These are phyloP conservation scores for Sorex araneus DNA, from an alignment of 2,113 vertebrate genomes.

Conservation along the genomic window DNA sequence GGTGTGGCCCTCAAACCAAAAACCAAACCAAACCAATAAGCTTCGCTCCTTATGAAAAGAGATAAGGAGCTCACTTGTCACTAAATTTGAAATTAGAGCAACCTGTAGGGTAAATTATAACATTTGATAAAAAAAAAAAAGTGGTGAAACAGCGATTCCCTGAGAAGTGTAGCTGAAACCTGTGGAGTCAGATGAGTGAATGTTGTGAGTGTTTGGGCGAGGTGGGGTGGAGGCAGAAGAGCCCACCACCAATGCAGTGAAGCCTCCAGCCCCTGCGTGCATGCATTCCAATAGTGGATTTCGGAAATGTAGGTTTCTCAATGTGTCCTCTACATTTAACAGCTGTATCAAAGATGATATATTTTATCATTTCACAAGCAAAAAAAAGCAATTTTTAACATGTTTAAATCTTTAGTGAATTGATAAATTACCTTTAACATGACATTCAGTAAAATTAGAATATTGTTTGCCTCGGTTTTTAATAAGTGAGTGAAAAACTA, in stretches of 20 bases:
- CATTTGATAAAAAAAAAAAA: neutral
- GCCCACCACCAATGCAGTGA: no score
- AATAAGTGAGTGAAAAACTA: neutral
- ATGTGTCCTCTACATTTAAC: neutral
- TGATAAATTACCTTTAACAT: neutral
- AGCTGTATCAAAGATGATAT: neutral
- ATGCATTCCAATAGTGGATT: neutral
- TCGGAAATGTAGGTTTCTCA: neutral
- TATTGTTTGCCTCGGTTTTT: neutral
- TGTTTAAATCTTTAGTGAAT: neutral
- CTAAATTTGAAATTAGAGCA: constrained; percentile 11
- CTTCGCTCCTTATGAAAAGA: neutral
- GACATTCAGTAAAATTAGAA: neutral
- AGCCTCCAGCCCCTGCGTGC: no score
- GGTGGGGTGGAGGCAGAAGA: no score
- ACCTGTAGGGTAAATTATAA: constrained; percentile 25
- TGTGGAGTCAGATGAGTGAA: no score
- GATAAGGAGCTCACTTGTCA: constrained; percentile 12
- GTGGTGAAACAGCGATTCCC: neutral
- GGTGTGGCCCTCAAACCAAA: neutral
- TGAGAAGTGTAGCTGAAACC: neutral
- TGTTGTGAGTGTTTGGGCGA: no score
- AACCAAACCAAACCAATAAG: neutral
- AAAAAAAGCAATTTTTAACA: neutral
- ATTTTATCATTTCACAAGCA: neutral